Conservation (phyloP, 2,797 vertebrate species). For the Diplodus puntazzo region DNA sequence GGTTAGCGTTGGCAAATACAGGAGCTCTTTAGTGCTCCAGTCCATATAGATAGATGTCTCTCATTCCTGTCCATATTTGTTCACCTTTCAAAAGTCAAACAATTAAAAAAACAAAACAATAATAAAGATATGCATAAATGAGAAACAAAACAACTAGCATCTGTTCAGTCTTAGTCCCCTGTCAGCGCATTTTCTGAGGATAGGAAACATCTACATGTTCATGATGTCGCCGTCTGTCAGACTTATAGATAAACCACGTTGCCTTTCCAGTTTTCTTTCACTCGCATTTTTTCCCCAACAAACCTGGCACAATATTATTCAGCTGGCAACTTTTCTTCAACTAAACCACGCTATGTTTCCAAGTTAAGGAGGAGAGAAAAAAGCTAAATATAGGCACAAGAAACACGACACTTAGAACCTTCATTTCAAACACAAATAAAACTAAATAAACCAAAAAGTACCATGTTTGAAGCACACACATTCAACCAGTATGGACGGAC, state of each 20-base stretch:
- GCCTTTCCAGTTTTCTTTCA: conserved; percentile 50
- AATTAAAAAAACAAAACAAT: conserved; percentile 63
- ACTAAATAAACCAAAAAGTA: conserved; percentile 76
- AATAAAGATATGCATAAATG: conserved; percentile 62
- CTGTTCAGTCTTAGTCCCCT: conserved; percentile 77
- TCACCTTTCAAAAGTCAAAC: conserved; percentile 71
- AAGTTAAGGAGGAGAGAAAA: conserved; percentile 48
- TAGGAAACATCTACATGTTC: conserved; percentile 36
- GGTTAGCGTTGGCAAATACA: conserved; percentile 51
- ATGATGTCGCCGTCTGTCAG: conserved; percentile 28
- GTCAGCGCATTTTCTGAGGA: conserved; percentile 49
- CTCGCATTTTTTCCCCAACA: conserved; percentile 34
- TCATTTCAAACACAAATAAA: conserved; percentile 82
- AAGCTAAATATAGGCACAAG: conserved; percentile 86
- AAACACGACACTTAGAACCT: conserved; percentile 72
- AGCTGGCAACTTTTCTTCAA: conserved; percentile 50
- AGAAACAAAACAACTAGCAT: conserved; percentile 52
- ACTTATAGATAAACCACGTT: conserved; percentile 18
- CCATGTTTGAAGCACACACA: conserved; percentile 71
- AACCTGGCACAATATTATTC: conserved; percentile 54
- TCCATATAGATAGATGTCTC: conserved; percentile 50
- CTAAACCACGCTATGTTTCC: conserved; percentile 47
- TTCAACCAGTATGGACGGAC: conserved; percentile 78
- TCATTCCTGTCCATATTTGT: conserved; percentile 76
- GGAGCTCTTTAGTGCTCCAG: conserved; percentile 48